A percentile compares a stretch with the other conserved stretches of the same genome.
Evolutionary conservation across 2,113 vertebrate genomes (phyloP).

Genomic region (Sakesphorus luctuosus): DNA sequence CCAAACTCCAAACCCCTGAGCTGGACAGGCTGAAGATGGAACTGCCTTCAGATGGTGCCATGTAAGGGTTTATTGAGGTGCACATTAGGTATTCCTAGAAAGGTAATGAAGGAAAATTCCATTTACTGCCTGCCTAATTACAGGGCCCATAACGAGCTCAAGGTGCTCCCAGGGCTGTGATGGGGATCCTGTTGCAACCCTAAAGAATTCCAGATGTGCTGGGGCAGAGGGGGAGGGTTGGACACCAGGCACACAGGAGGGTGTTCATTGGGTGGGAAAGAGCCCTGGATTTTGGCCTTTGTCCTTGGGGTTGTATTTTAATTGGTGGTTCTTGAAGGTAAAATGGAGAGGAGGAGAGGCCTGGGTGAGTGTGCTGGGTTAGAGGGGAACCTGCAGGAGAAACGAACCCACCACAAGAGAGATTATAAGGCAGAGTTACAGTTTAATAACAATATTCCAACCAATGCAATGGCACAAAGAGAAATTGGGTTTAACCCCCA

Average conservation of each 20-base stretch:
- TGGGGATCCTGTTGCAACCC: background rate
- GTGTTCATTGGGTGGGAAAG: background rate
- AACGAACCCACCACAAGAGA: no score
- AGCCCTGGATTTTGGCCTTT: background rate
- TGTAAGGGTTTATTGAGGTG: background rate
- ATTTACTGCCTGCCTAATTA: constrained; percentile 2
- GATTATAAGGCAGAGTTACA: no score
- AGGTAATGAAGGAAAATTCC: constrained; percentile 7
- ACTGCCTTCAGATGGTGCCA: background rate
- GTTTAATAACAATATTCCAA: no score
- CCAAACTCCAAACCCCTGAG: background rate
- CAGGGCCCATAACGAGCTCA: constrained; percentile 29
- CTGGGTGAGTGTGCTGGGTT: background rate
- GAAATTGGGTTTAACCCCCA: no score
- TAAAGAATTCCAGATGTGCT: constrained; percentile 34
- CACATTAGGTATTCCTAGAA: background rate
- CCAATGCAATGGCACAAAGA: no score
- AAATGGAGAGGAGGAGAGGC: background rate
- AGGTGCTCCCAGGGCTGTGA: background rate
- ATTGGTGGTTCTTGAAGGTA: fast-evolving
- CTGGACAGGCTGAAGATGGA: background rate
- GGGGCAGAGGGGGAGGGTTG: background rate
- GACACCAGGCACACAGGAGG: background rate
- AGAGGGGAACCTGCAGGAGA: no score
- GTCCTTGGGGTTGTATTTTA: background rate